These are phyloP conservation scores for Pleuronectes platessa DNA, from an alignment of 2,113 vertebrate genomes.

Conservation along the genomic window DNA sequence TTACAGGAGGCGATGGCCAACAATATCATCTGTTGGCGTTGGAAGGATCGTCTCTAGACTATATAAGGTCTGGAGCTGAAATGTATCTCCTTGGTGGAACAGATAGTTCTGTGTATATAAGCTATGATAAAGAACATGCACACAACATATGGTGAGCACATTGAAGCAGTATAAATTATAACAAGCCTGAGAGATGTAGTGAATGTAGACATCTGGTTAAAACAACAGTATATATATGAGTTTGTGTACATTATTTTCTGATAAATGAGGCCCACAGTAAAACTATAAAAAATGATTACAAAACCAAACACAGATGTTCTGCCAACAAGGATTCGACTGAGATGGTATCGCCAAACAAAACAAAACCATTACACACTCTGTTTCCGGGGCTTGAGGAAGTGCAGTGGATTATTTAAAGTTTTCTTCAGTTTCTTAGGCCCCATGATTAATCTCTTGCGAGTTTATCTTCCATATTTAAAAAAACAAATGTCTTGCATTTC, in stretches of 20 bases:
- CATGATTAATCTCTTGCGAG: too few relatives aligned
- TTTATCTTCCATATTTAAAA: too few relatives aligned
- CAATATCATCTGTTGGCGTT: slow-evolving; percentile 6
- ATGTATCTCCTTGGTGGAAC: background rate
- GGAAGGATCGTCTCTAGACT: slow-evolving; percentile 30
- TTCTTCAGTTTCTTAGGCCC: background rate
- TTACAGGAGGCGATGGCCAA: slow-evolving; percentile 3
- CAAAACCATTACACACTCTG: background rate
- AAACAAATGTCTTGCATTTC: background rate
- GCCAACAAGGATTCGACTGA: slow-evolving; percentile 9
- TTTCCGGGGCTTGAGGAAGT: background rate
- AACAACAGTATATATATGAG: background rate
- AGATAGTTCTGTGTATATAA: slow-evolving; percentile 18
- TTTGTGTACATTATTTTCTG: slow-evolving; percentile 1
- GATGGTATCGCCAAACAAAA: slow-evolving; percentile 1
- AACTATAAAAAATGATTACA: slow-evolving; percentile 11
- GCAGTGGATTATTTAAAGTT: background rate
- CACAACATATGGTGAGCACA: slow-evolving; percentile 11
- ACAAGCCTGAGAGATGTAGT: background rate
- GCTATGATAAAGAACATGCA: slow-evolving; percentile 17
- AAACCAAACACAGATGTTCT: background rate
- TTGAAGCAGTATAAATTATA: slow-evolving; percentile 5
- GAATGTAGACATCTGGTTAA: background rate
- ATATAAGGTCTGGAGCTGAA: slow-evolving; percentile 47
- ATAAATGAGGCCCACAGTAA: slow-evolving; percentile 23